These are phyloP conservation scores for Steatornis caripensis DNA, from an alignment of 2,113 vertebrate species.

Conservation along the genomic window DNA sequence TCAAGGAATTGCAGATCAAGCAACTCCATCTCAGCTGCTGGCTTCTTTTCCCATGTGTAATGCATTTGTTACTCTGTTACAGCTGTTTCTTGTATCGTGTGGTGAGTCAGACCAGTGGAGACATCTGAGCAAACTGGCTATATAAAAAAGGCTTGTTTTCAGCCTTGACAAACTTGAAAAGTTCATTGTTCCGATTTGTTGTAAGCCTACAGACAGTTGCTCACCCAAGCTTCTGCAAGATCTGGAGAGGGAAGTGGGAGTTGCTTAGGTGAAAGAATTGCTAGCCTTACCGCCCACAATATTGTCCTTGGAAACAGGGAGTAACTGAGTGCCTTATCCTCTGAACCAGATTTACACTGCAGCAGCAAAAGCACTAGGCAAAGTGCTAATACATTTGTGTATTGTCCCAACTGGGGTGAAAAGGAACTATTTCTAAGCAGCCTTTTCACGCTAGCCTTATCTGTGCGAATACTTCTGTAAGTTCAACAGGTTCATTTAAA, in stretches of 20 bases:
- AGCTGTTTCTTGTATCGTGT: background rate
- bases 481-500: background rate
- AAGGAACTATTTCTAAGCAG: background rate
- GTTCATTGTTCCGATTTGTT: background rate
- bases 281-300: background rate
- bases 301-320: background rate
- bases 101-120: background rate
- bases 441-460: fast-evolving
- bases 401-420: background rate
- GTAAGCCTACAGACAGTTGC: background rate
- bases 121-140: background rate
- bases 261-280: background rate
- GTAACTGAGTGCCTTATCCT: background rate
- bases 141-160: background rate
- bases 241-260: background rate
- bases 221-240: background rate
- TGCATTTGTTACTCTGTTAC: background rate
- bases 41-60: background rate
- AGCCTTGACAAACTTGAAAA: background rate
- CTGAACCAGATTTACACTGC: background rate
- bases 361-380: no score
- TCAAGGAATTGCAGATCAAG: background rate
- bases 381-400: background rate
- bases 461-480: background rate
- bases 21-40: background rate